These are phyloP conservation scores for Lineus longissimus DNA, from an alignment of 1,140 invertebrate species.

Conservation along the genomic window DNA sequence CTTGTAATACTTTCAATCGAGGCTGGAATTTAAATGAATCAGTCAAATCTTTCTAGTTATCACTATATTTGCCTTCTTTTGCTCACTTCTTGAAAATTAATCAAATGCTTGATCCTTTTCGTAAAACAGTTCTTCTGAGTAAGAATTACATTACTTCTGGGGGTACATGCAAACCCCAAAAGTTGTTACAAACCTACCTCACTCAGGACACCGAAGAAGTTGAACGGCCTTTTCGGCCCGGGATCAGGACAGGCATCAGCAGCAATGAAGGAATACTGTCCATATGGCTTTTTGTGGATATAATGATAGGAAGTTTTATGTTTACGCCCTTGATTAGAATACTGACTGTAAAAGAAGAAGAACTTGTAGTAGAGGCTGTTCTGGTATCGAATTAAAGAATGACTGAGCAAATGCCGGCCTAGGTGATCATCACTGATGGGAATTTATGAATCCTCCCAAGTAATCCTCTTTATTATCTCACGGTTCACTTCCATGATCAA, in stretches of 20 bases:
- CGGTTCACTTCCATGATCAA: no score
- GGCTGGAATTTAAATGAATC: no score
- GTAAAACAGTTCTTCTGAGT: no score
- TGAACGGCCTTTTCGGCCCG: constrained; percentile 81
- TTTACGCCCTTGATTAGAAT: constrained; percentile 71
- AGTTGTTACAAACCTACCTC: constrained; percentile 39
- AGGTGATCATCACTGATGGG: background rate
- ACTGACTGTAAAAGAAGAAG: constrained; percentile 59
- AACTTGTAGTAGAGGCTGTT: no score
- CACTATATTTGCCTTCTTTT: no score
- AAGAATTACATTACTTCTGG: no score
- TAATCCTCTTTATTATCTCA: background rate
- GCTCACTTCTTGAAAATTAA: no score
- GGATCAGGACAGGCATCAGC: constrained; percentile 82
- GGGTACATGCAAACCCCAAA: no score
- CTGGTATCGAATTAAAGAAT: constrained; percentile 9
- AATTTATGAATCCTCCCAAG: background rate
- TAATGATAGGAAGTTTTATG: constrained; percentile 75
- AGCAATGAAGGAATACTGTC: constrained; percentile 72
- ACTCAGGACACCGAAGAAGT: constrained; percentile 79
- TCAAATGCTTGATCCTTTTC: no score
- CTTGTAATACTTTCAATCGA: no score
- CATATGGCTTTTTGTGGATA: constrained; percentile 56
- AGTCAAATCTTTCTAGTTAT: no score
- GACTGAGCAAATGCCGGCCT: background rate